phyloP scores from a whole-genome alignment of 2,113 vertebrate genomes.

The Pangasianodon hypophthalmus region DNA sequence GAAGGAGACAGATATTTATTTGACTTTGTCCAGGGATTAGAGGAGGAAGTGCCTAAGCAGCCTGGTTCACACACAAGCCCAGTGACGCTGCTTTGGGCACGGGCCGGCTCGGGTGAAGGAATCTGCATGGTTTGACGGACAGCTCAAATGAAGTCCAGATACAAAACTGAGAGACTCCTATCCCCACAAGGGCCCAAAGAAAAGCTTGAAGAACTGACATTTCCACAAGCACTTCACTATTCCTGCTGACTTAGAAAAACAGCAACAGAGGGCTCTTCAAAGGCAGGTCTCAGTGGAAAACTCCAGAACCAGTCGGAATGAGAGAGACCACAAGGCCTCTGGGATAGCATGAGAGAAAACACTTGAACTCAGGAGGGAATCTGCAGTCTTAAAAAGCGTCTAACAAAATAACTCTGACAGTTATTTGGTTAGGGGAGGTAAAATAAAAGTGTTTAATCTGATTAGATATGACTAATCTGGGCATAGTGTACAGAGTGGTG shows the following conservation, averaged over 20 bases:
- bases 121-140: slow-evolving; percentile 49
- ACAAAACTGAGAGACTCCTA: slow-evolving; percentile 37
- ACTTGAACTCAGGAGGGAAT: slow-evolving; percentile 41
- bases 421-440: slow-evolving; percentile 17
- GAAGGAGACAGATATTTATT: slow-evolving; percentile 77
- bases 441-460: slow-evolving; percentile 13
- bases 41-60: slow-evolving; percentile 64
- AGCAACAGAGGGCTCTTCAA: slow-evolving; percentile 52
- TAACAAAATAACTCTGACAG: slow-evolving; percentile 22
- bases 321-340: slow-evolving; percentile 49
- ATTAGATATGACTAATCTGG: slow-evolving; percentile 10
- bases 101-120: slow-evolving; percentile 28
- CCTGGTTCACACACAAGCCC: slow-evolving; percentile 53
- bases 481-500: background rate
- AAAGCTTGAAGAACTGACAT: slow-evolving; percentile 51
- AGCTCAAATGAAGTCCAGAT: slow-evolving; percentile 56
- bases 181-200: slow-evolving; percentile 48
- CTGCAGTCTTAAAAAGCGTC: slow-evolving; percentile 41
- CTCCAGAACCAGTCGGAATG: slow-evolving; percentile 46
- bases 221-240: slow-evolving; percentile 58
- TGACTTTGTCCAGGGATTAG: slow-evolving; percentile 76
- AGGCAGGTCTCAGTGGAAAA: slow-evolving; percentile 55
- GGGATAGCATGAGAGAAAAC: slow-evolving; percentile 47
- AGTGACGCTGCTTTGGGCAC: slow-evolving; percentile 36
- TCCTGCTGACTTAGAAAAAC: slow-evolving; percentile 48